A percentile compares a stretch with the other conserved stretches of the same genome.
Evolutionary conservation across 2,113 vertebrate genomes (phyloP).

Genomic region (Ctenodactylus gundi): DNA sequence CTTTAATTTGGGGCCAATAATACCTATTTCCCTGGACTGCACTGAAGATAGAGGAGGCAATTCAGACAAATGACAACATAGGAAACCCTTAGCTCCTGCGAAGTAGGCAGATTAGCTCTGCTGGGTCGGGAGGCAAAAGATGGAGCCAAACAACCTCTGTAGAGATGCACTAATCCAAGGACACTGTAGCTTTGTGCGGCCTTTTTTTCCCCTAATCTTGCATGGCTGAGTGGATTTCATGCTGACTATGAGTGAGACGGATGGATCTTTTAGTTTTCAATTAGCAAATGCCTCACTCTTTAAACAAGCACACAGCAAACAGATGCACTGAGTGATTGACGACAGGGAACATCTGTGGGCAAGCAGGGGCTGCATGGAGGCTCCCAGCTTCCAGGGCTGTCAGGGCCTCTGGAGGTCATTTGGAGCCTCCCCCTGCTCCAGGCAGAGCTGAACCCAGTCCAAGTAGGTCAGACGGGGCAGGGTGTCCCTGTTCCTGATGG

Average conservation of each 20-base stretch:
- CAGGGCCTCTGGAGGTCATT: constrained; percentile 48
- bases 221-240: constrained; percentile 57
- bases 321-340: constrained; percentile 56
- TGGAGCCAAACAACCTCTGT: background rate
- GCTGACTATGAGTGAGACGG: constrained; percentile 60
- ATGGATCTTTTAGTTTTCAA: constrained; percentile 75
- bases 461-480: background rate
- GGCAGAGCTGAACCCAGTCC: background rate
- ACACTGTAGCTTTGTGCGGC: background rate
- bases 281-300: constrained; percentile 69
- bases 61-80: background rate
- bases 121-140: background rate
- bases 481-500: background rate
- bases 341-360: constrained; percentile 52
- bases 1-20: background rate
- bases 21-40: background rate
- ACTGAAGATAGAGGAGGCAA: background rate
- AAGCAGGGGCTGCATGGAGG: background rate
- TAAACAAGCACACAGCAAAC: constrained; percentile 58
- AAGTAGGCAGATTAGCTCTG: background rate
- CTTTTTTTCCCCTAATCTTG: background rate
- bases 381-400: background rate
- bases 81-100: background rate
- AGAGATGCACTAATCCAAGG: background rate
- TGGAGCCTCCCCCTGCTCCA: background rate